Evolutionary conservation across 2,888 invertebrate species (phyloP).

Genomic region (Apodemia zela): DNA sequence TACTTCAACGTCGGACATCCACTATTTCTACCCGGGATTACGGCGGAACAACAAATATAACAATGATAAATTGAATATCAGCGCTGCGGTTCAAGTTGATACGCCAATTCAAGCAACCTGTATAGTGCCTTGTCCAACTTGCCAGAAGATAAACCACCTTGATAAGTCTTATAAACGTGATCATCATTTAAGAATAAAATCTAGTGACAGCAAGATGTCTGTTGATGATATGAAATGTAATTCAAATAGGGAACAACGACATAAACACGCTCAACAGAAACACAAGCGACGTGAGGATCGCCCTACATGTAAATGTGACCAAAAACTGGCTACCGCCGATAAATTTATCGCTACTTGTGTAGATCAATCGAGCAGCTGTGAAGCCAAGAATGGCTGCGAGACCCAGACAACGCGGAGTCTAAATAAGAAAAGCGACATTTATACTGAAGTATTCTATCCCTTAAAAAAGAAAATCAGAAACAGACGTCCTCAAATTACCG

Average conservation of each 20-base stretch:
- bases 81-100: constrained; percentile 45
- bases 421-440: background rate
- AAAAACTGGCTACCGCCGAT: background rate
- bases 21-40: constrained; percentile 53
- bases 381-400: background rate
- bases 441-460: background rate
- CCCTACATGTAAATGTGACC: background rate
- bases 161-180: background rate
- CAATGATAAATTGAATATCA: constrained; percentile 30
- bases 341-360: background rate
- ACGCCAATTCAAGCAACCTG: constrained; percentile 29
- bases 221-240: constrained; percentile 25
- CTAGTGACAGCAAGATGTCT: constrained; percentile 31
- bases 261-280: background rate
- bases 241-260: background rate
- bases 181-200: constrained; percentile 8
- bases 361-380: background rate
- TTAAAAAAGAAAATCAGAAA: background rate
- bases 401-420: background rate
- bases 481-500: background rate
- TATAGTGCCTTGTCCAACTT: background rate
- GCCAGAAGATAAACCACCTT: background rate
- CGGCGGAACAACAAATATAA: constrained; percentile 28
- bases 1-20: constrained; percentile 67
- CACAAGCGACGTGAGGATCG: constrained; percentile 4